phyloP scores from a whole-genome alignment of 2,797 vertebrate species.

The Coendou prehensilis region DNA sequence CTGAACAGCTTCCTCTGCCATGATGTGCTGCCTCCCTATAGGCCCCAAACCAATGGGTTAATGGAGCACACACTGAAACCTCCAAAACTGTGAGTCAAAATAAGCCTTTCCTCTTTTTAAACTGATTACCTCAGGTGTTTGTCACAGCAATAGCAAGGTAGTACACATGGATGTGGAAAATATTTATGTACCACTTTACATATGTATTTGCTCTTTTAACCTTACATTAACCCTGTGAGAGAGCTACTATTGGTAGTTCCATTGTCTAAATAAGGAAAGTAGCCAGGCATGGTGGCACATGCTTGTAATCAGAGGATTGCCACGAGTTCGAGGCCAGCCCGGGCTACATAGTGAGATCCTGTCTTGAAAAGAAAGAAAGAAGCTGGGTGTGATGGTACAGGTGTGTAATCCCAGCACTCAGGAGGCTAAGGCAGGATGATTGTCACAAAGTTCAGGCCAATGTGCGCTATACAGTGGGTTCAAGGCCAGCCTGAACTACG shows the following conservation, averaged over 20 bases:
- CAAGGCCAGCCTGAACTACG: neutral
- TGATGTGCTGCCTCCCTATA: neutral
- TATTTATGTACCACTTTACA: neutral
- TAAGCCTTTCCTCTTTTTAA: neutral
- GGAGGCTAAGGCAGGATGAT: neutral
- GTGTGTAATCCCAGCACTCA: neutral
- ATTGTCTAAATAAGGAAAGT: neutral
- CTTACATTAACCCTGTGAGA: neutral
- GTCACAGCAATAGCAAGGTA: neutral
- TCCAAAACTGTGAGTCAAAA: neutral
- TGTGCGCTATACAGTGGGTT: neutral
- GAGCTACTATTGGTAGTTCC: neutral
- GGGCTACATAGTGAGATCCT: neutral
- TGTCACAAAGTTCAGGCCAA: neutral
- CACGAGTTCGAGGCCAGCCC: neutral
- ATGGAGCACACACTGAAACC: neutral
- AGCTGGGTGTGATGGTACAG: neutral
- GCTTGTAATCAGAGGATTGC: neutral
- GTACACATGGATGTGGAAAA: neutral
- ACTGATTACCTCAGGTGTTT: neutral
- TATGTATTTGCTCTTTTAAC: neutral
- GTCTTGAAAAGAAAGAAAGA: neutral
- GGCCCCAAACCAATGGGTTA: neutral
- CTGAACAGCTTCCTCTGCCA: neutral
- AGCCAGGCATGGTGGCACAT: neutral